Evolutionary conservation across 2,797 vertebrate species (phyloP), one percentile per base, ranked within the genome.

Genomic region (Spinibarbus caldwelli): DNA sequence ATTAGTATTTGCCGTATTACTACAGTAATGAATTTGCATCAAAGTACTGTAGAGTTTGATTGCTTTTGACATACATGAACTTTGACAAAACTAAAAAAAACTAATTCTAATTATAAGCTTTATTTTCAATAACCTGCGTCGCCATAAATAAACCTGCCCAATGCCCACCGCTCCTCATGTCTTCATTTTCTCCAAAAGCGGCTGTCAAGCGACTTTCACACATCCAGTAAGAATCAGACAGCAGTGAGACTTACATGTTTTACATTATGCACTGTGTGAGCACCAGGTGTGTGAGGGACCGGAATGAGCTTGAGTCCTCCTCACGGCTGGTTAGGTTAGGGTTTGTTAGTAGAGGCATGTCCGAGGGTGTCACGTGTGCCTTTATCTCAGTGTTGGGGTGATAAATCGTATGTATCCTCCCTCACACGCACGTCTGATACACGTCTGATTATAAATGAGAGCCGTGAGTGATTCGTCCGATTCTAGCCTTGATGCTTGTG

Each of bases 401-500:
- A 84, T 82, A 62, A 87, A 75, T 82, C 23, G 23, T 59, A 52
- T 66, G 57, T 15, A 14, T 36, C 64, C 66, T 41, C n/a, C 62
- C 70, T 14, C 72, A 31, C 7, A 23, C 12, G 10, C 54, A 45
- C 21, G 6, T 17, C n/a, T n/a, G n/a, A n/a, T n/a, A n/a, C n/a
- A n/a, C n/a, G n/a, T n/a, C 59, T n/a, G 72, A 86, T 71, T 78
- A 72, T 62, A 45, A 78, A 76, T 77, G 77, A 80, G 62, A 68
- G 64, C 2, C 1, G 14, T 41, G 36, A 6, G 29, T 10, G 79
- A 68, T 86, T 66, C 47, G 29, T 43, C 41, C 4, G 4, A 38
- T 45, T 21, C 52, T 41, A 75, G 12, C 12, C 54, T 17, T 78
- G 34, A 47, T 34, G 29, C 38, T 64, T 66, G 67, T 2, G 4